Conservation (phyloP, 92 coral and sea anemone genomes). For the Scolanthus callimorphus region DNA sequence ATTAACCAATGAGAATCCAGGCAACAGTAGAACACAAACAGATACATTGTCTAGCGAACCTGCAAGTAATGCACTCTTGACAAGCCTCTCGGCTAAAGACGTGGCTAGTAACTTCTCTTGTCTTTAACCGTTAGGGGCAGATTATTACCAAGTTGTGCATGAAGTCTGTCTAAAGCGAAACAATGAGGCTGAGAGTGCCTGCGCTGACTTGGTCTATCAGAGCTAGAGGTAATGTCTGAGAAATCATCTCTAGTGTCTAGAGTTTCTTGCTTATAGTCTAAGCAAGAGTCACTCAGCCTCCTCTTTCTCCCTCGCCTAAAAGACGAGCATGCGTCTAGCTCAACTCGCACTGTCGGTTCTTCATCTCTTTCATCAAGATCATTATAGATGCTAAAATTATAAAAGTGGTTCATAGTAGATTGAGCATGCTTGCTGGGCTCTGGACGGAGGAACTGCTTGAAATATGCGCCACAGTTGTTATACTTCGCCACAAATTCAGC, state of each 20-base stretch:
- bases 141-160: background rate
- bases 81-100: slow-evolving; percentile 74
- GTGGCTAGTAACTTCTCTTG: slow-evolving; percentile 75
- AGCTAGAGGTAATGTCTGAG: background rate
- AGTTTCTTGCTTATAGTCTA: slow-evolving; percentile 14
- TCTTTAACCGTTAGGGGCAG: slow-evolving; percentile 22
- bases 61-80: slow-evolving; percentile 86
- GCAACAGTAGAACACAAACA: slow-evolving; percentile 71
- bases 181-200: slow-evolving; percentile 59
- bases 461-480: slow-evolving; percentile 9
- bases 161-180: slow-evolving; percentile 32
- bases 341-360: slow-evolving; percentile 7
- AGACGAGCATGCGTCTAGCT: slow-evolving; percentile 13
- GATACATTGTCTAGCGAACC: slow-evolving; percentile 76
- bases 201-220: slow-evolving; percentile 7
- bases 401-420: background rate
- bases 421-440: slow-evolving; percentile 7
- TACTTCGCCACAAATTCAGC: slow-evolving; percentile 14
- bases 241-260: slow-evolving; percentile 7
- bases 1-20: slow-evolving; percentile 77
- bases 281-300: slow-evolving; percentile 37
- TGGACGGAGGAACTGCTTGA: slow-evolving; percentile 12
- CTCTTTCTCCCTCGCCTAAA: slow-evolving; percentile 4
- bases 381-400: background rate
- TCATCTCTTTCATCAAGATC: slow-evolving; percentile 6